Conservation (phyloP, 2,888 invertebrate species). For the Epistrophe grossulariae region DNA sequence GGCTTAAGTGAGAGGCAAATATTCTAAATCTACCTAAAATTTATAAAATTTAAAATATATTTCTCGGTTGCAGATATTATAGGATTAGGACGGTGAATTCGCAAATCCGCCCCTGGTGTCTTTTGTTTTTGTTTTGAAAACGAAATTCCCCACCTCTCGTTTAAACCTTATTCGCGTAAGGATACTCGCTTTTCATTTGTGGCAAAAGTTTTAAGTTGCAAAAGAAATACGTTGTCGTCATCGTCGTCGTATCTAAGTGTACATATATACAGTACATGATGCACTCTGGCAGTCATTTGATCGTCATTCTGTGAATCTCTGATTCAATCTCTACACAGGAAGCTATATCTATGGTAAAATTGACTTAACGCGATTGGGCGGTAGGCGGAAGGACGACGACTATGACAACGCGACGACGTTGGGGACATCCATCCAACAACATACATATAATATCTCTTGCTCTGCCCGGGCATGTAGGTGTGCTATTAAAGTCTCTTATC, state of each 20-base stretch:
- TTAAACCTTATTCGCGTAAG: constrained; percentile 8
- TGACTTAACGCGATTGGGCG: constrained; percentile 60
- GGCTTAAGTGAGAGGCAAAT: too few species aligned
- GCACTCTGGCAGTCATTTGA: constrained; percentile 63
- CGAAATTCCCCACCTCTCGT: neutral
- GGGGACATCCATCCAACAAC: constrained; percentile 43
- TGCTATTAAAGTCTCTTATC: constrained; percentile 74
- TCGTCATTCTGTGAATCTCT: constrained; percentile 53
- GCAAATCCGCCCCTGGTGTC: neutral
- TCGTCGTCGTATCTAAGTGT: constrained; percentile 33
- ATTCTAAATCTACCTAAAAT: too few species aligned
- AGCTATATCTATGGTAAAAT: constrained; percentile 61
- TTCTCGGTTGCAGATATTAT: too few species aligned
- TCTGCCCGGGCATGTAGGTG: constrained; percentile 62
- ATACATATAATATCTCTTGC: constrained; percentile 28
- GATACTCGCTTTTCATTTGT: constrained; percentile 48
- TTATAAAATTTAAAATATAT: too few species aligned
- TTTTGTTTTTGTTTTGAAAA: neutral
- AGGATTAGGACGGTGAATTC: neutral
- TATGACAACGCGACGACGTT: neutral
- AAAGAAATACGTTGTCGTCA: constrained; percentile 46
- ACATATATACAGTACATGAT: constrained; percentile 39
- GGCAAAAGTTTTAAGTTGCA: constrained; percentile 56
- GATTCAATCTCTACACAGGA: constrained; percentile 45
- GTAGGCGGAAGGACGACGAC: constrained; percentile 26